phyloP scores from a whole-genome alignment of 2,797 vertebrate species.

The Loriculus beryllinus region DNA sequence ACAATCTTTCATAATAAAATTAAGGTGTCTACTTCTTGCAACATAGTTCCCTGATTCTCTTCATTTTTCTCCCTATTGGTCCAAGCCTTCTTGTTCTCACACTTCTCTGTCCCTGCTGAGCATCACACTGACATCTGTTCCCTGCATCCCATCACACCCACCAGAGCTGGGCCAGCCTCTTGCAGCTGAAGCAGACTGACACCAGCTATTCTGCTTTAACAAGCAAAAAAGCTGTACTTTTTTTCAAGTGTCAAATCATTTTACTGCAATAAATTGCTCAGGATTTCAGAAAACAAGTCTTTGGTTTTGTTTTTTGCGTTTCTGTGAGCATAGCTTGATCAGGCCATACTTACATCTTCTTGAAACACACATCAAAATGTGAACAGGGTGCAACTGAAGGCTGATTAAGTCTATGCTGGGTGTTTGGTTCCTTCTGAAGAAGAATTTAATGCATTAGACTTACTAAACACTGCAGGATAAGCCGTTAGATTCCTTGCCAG shows the following conservation, averaged over 20 bases:
- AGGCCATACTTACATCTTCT: not conserved
- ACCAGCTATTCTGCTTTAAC: not conserved
- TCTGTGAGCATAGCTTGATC: not conserved
- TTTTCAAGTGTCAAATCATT: not conserved
- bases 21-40: not conserved
- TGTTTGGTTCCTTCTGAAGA: not conserved
- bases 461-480: not conserved
- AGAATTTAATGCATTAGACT: not conserved
- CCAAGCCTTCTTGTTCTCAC: not conserved
- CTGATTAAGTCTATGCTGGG: not conserved
- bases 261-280: not conserved
- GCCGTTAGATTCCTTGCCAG: not conserved
- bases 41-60: not conserved
- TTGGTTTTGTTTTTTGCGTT: not conserved
- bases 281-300: not conserved
- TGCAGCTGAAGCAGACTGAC: not conserved
- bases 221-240: not conserved
- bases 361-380: not conserved
- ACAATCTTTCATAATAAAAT: not conserved
- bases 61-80: not conserved
- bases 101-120: not conserved
- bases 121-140: not conserved
- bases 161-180: not conserved
- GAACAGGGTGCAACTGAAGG: not conserved
- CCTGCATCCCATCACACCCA: not conserved